Evolutionary conservation across 37 sponge, comb jelly and placozoan genomes (phyloP), one percentile per base, ranked within the genome.

Genomic region (Theonella swinhoei): DNA sequence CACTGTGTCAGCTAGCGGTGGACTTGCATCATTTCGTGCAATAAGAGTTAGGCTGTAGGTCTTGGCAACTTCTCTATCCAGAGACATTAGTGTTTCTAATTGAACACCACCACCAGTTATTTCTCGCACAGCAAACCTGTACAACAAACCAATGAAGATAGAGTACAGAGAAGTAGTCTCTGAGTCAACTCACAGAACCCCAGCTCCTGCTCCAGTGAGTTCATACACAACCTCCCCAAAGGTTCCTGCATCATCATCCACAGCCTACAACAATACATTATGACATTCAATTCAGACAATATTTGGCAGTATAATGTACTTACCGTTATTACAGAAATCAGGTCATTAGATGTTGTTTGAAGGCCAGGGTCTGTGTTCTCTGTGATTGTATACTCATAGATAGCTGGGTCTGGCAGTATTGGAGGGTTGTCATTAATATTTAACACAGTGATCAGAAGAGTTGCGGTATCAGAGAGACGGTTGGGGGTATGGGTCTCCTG

Each of bases 201-300:
- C n/a, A 23, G 33, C 71, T 70, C 71, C 81, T 66, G 4, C 28
- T 11, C 72, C 72, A 59, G 32, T 30, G 39, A 81, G 59, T 1
- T 8, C 17, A 34, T 81, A 81, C 20, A 72, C 58, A 0, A 81
- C 9, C 9, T 70, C 39, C 26, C 82, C 82, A 81, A 72, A 72
- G 0, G 3, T n/a, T 36, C 72, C 82, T 25, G 1, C 62, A 71
- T 81, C 82, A 3, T 22, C 32, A 26, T 81, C 82, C 34, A 2
- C 58, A 1, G 82, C 82, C 82, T 81, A 37, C 1, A 35, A 20
- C 17, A 20, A 63, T 23, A 64, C 3, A 77, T 33, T 35, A 31
- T 19, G 8, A 70, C 8, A 40, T 23, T 73, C 23, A 3, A 9
- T 41, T 42, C 41, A 34, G 5, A 26, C 29, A 4, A 31, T 23